Percentiles rank a stretch among this genome's conserved stretches.
These are phyloP conservation scores for Todiramphus chloris DNA, from an alignment of 2,113 vertebrate genomes.

Conservation along the genomic window DNA sequence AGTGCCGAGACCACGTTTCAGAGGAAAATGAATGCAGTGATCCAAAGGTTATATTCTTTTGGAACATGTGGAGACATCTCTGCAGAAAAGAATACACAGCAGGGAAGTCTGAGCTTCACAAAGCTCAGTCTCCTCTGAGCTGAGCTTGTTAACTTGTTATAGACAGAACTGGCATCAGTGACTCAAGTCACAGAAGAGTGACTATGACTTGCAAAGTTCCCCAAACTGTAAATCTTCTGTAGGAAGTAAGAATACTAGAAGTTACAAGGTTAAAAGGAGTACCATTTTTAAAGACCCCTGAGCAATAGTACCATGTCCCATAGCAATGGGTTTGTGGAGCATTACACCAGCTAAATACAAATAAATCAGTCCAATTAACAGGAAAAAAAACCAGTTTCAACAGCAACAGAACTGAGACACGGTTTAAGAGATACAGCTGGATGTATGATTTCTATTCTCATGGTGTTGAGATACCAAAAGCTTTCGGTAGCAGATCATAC, in stretches of 20 bases:
- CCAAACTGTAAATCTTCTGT: neutral
- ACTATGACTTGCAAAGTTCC: neutral
- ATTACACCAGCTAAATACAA: neutral
- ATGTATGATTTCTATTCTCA: neutral
- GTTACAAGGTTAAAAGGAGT: neutral
- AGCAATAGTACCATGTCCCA: neutral
- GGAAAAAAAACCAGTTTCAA: neutral
- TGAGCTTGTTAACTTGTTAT: neutral
- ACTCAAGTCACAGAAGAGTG: neutral
- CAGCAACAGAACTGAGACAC: neutral
- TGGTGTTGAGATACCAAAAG: neutral
- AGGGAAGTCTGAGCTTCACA: neutral
- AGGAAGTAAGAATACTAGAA: neutral
- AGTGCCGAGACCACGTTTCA: neutral
- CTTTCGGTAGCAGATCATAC: neutral
- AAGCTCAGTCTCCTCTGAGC: neutral
- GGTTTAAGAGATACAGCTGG: neutral
- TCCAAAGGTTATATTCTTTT: neutral
- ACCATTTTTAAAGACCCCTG: neutral
- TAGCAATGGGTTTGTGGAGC: neutral
- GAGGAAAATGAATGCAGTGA: neutral
- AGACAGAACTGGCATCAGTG: neutral
- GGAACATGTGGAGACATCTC: neutral
- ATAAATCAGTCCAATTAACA: neutral
- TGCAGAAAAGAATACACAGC: neutral